A percentile compares a stretch with the other conserved stretches of the same genome.
Evolutionary conservation across 2,888 invertebrate species (phyloP).

Genomic region (Caenorhabditis virilis): DNA sequence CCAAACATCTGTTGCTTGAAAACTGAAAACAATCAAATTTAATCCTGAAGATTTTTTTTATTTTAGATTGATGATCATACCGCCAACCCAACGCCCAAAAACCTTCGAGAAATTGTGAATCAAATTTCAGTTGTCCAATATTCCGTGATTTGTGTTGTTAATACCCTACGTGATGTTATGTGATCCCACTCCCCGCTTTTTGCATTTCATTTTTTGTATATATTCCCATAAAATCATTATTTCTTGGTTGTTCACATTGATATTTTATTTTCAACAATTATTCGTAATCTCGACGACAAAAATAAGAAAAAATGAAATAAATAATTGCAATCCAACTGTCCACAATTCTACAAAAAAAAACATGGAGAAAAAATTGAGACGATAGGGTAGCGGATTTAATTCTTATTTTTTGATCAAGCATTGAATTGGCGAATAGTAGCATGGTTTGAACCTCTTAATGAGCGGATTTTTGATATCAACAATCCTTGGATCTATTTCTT

Average conservation of each 20-base stretch:
- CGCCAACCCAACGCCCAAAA: slow-evolving; percentile 19
- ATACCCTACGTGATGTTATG: slow-evolving; percentile 48
- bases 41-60: not conserved
- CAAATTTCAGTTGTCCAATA: slow-evolving; percentile 62
- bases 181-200: no score
- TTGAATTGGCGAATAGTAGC: slow-evolving; percentile 64
- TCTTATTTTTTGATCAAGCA: slow-evolving; percentile 52
- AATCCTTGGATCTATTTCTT: not conserved
- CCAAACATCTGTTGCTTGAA: no score
- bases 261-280: no score
- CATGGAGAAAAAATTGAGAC: not conserved
- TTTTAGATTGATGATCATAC: slow-evolving; percentile 39
- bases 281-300: no score
- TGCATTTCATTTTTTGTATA: no score
- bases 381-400: no score
- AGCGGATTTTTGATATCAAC: slow-evolving; percentile 10
- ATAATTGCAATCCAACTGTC: not conserved
- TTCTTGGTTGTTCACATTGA: no score
- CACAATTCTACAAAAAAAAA: not conserved
- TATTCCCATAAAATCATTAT: no score
- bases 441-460: slow-evolving; percentile 57
- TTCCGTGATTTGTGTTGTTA: slow-evolving; percentile 60
- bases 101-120: slow-evolving; percentile 49
- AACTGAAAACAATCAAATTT: not conserved
- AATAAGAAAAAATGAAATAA: no score